Evolutionary conservation across 2,888 invertebrate genomes (phyloP).

Genomic region (Caenorhabditis sp.): DNA sequence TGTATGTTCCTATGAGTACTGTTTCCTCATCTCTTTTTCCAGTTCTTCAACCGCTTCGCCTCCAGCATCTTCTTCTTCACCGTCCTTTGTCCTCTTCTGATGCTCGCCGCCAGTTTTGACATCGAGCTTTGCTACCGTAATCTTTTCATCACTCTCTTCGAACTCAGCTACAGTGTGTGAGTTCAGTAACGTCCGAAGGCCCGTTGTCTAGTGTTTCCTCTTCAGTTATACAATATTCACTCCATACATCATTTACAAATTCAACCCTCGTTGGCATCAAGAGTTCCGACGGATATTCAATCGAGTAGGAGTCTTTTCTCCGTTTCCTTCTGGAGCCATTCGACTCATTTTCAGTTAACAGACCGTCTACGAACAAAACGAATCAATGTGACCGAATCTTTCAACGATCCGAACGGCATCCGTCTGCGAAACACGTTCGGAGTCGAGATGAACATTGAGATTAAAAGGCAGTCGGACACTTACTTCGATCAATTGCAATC

Average conservation of each 20-base stretch:
- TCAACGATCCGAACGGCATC: constrained; percentile 7
- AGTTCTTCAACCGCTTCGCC: constrained; percentile 49
- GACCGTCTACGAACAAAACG: constrained; percentile 18
- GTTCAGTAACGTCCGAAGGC: background rate
- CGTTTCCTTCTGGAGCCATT: no score
- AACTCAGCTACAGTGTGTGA: constrained; percentile 33
- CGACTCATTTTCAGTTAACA: constrained; percentile 1
- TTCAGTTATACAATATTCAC: constrained; percentile 39
- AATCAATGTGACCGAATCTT: constrained; percentile 28
- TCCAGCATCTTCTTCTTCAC: constrained; percentile 47
- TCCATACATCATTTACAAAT: constrained; percentile 51
- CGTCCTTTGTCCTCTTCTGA: constrained; percentile 39
- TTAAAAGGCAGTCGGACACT: constrained; percentile 47
- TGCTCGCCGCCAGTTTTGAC: constrained; percentile 30
- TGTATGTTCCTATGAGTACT: background rate
- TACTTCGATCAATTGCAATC: constrained; percentile 39
- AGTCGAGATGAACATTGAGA: constrained; percentile 47
- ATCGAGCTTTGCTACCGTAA: constrained; percentile 32
- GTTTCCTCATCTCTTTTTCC: constrained; percentile 1
- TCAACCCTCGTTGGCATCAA: constrained; percentile 40
- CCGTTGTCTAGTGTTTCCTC: background rate
- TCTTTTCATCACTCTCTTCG: constrained; percentile 27
- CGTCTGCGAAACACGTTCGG: constrained; percentile 41
- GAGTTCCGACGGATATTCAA: constrained; percentile 17
- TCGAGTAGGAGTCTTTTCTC: background rate